A percentile compares a stretch with the other conserved stretches of the same genome.
Evolutionary conservation across 2,797 vertebrate genomes (phyloP).

Genomic region (Xerus rutilus): DNA sequence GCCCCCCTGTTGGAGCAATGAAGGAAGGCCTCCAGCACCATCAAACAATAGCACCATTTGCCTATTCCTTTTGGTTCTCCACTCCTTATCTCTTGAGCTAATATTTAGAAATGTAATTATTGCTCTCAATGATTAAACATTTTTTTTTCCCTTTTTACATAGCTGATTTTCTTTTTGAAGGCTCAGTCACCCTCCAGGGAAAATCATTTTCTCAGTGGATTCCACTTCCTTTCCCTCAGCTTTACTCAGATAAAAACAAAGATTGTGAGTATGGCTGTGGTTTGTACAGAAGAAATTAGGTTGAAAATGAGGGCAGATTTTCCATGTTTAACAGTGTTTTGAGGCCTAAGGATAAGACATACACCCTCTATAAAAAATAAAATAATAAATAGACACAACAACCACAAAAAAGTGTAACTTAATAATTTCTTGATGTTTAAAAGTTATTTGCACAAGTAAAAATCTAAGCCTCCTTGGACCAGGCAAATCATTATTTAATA

Average conservation of each 20-base stretch:
- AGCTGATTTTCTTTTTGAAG: slow-evolving; percentile 84
- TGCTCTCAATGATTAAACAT: slow-evolving; percentile 81
- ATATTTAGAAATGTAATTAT: slow-evolving; percentile 86
- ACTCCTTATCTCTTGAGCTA: slow-evolving; percentile 79
- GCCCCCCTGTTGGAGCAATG: slow-evolving; percentile 47
- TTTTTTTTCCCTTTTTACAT: slow-evolving; percentile 66
- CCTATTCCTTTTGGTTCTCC: slow-evolving; percentile 75
- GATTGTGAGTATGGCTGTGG: neutral
- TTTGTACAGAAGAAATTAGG: neutral
- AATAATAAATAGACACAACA: no score
- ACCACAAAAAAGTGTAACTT: neutral
- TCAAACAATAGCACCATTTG: slow-evolving; percentile 48
- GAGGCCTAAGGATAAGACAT: neutral
- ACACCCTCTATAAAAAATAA: neutral
- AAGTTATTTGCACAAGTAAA: slow-evolving; percentile 2
- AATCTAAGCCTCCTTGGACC: neutral
- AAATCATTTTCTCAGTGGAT: slow-evolving; percentile 79
- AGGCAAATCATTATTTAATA: neutral
- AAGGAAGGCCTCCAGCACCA: slow-evolving; percentile 72
- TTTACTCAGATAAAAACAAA: slow-evolving; percentile 17
- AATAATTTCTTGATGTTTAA: neutral
- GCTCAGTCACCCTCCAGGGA: slow-evolving; percentile 78
- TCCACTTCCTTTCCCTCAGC: neutral
- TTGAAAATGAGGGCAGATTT: neutral
- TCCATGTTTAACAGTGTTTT: neutral